phyloP scores from a whole-genome alignment of 2,888 invertebrate genomes.

The Euplagia quadripunctaria region DNA sequence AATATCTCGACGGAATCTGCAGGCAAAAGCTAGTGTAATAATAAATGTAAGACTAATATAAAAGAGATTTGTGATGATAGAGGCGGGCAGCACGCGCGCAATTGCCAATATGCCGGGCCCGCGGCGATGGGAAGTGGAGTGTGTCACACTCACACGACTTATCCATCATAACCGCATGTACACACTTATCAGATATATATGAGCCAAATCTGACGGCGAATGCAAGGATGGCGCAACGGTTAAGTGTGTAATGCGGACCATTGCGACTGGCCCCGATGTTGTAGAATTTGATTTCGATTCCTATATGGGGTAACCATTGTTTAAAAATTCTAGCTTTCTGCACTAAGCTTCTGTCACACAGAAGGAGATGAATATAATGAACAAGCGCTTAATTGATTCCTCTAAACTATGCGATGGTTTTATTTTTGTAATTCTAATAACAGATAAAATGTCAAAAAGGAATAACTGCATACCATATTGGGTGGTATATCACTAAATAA shows the following conservation, averaged over 20 bases:
- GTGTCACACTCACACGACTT: conserved; percentile 77
- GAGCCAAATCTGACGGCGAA: conserved; percentile 5
- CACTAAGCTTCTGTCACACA: background rate
- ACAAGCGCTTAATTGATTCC: background rate
- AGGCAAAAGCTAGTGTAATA: conserved; percentile 51
- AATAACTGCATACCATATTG: too few species aligned
- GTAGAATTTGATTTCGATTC: conserved; percentile 1
- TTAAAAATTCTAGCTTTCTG: background rate
- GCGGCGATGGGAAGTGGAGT: conserved; percentile 72
- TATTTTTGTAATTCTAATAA: background rate
- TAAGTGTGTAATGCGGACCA: background rate
- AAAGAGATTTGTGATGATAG: conserved; percentile 71
- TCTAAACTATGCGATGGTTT: background rate
- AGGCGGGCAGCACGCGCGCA: conserved; percentile 57
- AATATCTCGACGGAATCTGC: background rate
- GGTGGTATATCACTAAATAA: too few species aligned
- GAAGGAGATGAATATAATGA: background rate
- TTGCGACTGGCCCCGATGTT: conserved; percentile 1
- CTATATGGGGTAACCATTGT: background rate
- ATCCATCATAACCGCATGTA: conserved; percentile 71
- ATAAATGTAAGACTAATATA: conserved; percentile 68
- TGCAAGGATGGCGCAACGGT: conserved; percentile 9
- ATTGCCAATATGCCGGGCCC: conserved; percentile 47
- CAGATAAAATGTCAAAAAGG: background rate
- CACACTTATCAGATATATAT: conserved; percentile 17